phyloP scores from a whole-genome alignment of 2,113 vertebrate species.

The Psophia crepitans region DNA sequence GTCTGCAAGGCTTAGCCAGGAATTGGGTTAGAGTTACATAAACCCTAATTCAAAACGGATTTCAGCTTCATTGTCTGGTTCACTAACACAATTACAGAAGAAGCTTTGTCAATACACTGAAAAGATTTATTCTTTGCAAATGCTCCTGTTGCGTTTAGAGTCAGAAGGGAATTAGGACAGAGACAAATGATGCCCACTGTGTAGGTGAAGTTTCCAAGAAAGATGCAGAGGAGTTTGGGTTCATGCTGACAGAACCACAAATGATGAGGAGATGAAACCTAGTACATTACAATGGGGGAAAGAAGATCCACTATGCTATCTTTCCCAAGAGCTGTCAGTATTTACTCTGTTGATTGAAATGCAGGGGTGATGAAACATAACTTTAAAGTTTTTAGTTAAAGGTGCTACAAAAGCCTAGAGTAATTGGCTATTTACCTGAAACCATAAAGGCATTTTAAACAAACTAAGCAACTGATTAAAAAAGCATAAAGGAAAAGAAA shows the following conservation, averaged over 20 bases:
- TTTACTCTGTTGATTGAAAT: neutral
- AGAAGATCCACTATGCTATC: neutral
- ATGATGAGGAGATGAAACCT: neutral
- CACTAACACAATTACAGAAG: constrained; percentile 48
- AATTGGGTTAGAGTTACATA: constrained; percentile 37
- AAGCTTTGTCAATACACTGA: constrained; percentile 39
- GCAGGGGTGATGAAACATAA: neutral
- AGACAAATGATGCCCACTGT: neutral
- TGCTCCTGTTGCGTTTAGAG: neutral
- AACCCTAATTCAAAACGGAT: constrained; percentile 33
- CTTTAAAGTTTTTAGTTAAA: neutral
- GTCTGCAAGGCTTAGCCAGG: neutral
- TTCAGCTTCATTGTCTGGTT: neutral
- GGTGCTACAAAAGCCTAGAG: neutral
- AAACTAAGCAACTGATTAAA: neutral
- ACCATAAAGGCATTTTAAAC: neutral
- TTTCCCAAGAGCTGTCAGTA: neutral
- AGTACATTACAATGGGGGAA: neutral
- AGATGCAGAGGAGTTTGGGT: neutral
- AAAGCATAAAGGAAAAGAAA: neutral
- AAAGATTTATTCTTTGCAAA: constrained; percentile 29
- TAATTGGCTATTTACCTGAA: neutral
- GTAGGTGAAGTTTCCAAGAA: neutral
- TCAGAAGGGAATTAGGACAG: neutral
- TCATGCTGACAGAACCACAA: neutral